Evolutionary conservation across 2,888 invertebrate genomes (phyloP), one percentile per base, ranked within the genome.

Genomic region (Sepioteuthis lessoniana): DNA sequence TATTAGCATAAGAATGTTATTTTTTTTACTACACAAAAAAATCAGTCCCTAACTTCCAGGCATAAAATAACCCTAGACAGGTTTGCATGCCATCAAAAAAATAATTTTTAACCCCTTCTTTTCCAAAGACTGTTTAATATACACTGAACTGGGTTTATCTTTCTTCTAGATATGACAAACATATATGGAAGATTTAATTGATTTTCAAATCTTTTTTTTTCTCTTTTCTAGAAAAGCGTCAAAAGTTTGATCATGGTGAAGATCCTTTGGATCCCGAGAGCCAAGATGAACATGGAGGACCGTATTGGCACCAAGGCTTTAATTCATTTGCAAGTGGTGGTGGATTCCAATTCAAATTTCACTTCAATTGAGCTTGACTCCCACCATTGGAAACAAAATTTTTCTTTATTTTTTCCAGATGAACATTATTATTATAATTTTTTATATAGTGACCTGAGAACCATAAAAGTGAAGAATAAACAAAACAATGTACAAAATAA

Each of bases 231-330:
- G 99, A 99, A 97, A 99, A 99, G 97, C 98, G 99, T 94, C 98
- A 98, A 94, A 98, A 98, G 97, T 99, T 99, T 97, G 99, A 99
- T 97, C 98, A 98, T 95, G 99, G 99, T 95, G 98, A 98, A 96
- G 99, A 99, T 98, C 99, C 99, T 0, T 97, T 99, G 94, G 99
- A 99, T 98, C 99, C 99, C 0, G 99, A 99, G 97, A 96, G 97
- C 93, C 98, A 98, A 16, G 97, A 97, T 93, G 96, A 96, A 28
- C 96, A 95, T 46, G 95, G 95, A n/a, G 94, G 96, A 94, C 96
- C 96, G 46, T 96, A 96, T 94, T 97, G 96, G 95, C 96, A 96
- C 60, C 96, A 97, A 94, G 97, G 97, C 16, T 97, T 97, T 95
- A 97, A 97, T 95, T 97, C 97, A 50, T 97, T 97, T 95, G 98